These are phyloP conservation scores for Trachelus troglodyta DNA, from an alignment of 2,888 invertebrate genomes.

Conservation along the genomic window DNA sequence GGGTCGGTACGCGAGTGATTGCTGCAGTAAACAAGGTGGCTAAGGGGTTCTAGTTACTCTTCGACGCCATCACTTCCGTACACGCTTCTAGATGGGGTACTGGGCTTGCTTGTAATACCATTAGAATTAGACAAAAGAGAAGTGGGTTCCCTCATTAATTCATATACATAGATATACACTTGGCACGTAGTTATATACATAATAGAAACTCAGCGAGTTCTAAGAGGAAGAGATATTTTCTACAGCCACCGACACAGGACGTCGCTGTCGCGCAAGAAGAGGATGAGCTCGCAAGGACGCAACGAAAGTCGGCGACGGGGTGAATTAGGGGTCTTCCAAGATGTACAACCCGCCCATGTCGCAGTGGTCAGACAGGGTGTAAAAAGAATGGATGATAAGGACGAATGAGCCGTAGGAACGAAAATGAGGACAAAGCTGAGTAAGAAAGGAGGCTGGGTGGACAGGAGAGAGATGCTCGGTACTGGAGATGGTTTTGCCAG, in stretches of 20 bases:
- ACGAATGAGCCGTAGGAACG: background rate
- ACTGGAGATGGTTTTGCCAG: background rate
- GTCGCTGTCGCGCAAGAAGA: conserved; percentile 2
- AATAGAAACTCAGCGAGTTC: background rate
- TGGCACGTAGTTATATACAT: background rate
- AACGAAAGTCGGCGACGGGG: conserved; percentile 17
- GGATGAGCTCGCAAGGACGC: conserved; percentile 23
- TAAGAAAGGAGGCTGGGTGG: background rate
- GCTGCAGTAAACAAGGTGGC: background rate
- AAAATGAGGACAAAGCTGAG: background rate
- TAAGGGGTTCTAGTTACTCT: background rate
- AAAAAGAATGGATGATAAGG: background rate
- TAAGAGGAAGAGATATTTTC: background rate
- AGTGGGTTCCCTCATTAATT: background rate
- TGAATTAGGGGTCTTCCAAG: conserved; percentile 7
- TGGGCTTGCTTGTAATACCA: background rate
- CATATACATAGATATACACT: background rate
- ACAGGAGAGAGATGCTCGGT: background rate
- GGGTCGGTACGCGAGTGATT: background rate
- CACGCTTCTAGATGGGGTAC: background rate
- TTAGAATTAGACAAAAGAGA: background rate
- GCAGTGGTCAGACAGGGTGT: background rate
- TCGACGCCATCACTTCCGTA: background rate
- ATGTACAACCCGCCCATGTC: background rate
- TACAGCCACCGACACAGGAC: background rate